A percentile compares a stretch with the other conserved stretches of the same genome.
Conservation (phyloP, 2,113 vertebrate species). For the Clarias batrachus region DNA sequence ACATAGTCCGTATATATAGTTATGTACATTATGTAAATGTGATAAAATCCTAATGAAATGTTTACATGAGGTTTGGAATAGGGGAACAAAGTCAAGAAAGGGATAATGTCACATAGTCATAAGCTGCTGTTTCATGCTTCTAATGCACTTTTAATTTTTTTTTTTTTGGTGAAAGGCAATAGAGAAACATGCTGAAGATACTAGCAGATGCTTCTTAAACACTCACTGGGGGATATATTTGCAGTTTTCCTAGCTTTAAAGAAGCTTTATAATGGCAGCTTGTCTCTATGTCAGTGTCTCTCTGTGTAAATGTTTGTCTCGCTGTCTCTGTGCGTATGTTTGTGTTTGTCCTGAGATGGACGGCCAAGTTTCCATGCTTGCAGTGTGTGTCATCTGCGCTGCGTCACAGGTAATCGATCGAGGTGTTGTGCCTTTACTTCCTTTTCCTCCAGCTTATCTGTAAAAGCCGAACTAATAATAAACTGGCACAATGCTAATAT, state of each 20-base stretch:
- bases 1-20: slow-evolving; percentile 19
- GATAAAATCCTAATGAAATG: background rate
- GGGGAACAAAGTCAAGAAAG: background rate
- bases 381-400: slow-evolving; percentile 49
- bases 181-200: background rate
- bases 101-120: background rate
- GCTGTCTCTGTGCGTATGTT: slow-evolving; percentile 40
- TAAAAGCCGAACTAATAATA: slow-evolving; percentile 5
- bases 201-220: background rate
- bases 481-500: background rate
- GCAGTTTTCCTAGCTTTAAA: slow-evolving; percentile 1
- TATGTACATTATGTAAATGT: slow-evolving; percentile 22
- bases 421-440: slow-evolving; percentile 42
- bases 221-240: slow-evolving; percentile 5
- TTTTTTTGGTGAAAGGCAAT: background rate
- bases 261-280: slow-evolving; percentile 38
- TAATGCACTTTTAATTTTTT: background rate
- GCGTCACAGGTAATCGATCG: slow-evolving; percentile 48
- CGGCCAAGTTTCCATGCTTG: slow-evolving; percentile 52
- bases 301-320: slow-evolving; percentile 33
- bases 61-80: slow-evolving; percentile 9
- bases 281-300: slow-evolving; percentile 42
- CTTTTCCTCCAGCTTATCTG: slow-evolving; percentile 22
- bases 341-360: slow-evolving; percentile 47
- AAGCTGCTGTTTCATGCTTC: slow-evolving; percentile 5